phyloP scores from a whole-genome alignment of 2,797 vertebrate genomes.

The Ceyx erithaca region DNA sequence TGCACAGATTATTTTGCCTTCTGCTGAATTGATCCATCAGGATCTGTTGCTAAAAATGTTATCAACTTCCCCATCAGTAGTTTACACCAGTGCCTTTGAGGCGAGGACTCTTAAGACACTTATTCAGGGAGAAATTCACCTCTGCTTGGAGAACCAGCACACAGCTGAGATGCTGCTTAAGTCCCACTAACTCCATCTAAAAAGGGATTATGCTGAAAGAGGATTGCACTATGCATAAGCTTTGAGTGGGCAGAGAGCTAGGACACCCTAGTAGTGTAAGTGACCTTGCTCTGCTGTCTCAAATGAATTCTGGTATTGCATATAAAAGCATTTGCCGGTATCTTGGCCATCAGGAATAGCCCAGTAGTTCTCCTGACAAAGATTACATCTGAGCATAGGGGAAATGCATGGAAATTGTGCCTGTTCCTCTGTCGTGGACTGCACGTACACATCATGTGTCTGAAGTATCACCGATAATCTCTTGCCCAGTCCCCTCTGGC shows the following conservation, averaged over 20 bases:
- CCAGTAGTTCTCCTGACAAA: not conserved
- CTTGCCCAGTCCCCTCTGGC: conserved; percentile 4
- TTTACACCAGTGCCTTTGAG: conserved; percentile 60
- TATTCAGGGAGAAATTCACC: conserved; percentile 68
- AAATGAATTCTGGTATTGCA: not conserved
- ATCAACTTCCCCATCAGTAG: conserved; percentile 35
- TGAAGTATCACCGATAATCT: conserved; percentile 24
- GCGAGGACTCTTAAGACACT: conserved; percentile 65
- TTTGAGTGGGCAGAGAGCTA: conserved; percentile 59
- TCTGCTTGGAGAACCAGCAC: conserved; percentile 50
- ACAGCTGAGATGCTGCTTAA: conserved; percentile 40
- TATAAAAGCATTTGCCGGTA: not conserved
- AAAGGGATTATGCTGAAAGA: conserved; percentile 61
- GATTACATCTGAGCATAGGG: not conserved
- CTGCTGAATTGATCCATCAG: conserved; percentile 58
- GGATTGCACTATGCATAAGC: conserved; percentile 65
- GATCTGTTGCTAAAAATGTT: conserved; percentile 71
- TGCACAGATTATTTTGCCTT: conserved; percentile 66
- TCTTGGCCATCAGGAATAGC: not conserved
- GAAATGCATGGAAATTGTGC: not conserved
- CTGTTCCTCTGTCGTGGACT: not conserved
- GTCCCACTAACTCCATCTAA: conserved; percentile 11
- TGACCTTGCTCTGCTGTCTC: conserved; percentile 49
- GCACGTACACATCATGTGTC: conserved; percentile 23
- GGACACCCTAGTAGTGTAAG: not conserved